These are phyloP conservation scores for Helogale parvula DNA, from an alignment of 2,113 vertebrate genomes.

Conservation along the genomic window DNA sequence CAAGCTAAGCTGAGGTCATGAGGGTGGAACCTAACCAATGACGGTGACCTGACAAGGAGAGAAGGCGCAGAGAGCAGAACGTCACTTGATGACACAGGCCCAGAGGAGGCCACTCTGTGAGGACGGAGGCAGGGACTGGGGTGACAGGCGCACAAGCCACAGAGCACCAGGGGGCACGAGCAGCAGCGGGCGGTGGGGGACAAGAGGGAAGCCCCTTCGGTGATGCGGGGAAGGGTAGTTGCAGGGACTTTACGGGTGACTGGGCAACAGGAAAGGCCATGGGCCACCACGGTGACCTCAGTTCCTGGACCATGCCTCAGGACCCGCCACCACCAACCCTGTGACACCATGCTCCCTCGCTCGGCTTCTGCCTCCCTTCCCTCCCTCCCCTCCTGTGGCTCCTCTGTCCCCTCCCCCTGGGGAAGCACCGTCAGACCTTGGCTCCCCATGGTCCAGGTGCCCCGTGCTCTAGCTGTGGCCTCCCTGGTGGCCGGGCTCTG, in stretches of 20 bases:
- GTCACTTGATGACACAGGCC: neutral
- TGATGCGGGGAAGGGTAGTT: fast-evolving
- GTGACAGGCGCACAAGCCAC: neutral
- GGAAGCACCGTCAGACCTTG: neutral
- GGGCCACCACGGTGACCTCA: fast-evolving
- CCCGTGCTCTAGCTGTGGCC: fast-evolving
- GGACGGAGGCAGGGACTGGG: neutral
- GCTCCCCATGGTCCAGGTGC: neutral
- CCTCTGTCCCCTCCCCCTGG: neutral
- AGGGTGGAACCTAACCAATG: neutral
- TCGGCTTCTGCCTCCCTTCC: neutral
- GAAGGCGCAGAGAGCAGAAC: neutral
- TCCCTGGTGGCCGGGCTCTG: neutral
- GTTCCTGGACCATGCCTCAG: fast-evolving
- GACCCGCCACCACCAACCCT: fast-evolving
- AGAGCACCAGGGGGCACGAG: neutral
- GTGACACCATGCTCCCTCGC: fast-evolving
- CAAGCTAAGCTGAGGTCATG: neutral
- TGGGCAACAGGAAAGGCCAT: neutral
- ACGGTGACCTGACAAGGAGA: neutral
- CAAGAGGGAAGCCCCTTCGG: neutral
- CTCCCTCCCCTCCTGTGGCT: neutral
- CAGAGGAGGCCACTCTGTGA: neutral
- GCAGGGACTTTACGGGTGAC: too few relatives aligned
- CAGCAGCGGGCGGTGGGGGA: neutral